phyloP scores from a whole-genome alignment of 2,888 invertebrate species.

The Neuroscelio doddi region DNA sequence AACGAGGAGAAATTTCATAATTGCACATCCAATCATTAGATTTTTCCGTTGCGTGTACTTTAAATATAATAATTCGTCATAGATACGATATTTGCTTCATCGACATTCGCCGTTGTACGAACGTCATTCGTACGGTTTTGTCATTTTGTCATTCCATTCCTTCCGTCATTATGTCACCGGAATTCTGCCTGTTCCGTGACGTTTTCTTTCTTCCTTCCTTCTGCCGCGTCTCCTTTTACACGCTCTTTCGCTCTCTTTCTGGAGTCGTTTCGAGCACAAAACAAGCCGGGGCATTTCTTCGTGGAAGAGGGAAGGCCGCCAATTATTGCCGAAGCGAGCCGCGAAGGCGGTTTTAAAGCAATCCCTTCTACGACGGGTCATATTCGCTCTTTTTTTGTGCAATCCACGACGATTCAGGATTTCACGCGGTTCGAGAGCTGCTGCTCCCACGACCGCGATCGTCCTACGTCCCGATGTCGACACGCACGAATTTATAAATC shows the following conservation, averaged over 20 bases:
- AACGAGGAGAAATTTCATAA: conserved; percentile 12
- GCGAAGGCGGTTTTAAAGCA: conserved; percentile 62
- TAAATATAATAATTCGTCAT: too few species aligned
- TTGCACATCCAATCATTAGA: too few species aligned
- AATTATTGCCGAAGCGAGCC: conserved; percentile 62
- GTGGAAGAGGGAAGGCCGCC: conserved; percentile 69
- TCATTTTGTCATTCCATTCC: conserved; percentile 48
- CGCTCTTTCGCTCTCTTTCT: conserved; percentile 17
- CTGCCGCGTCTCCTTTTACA: neutral
- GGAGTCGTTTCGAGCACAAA: conserved; percentile 46
- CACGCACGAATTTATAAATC: conserved; percentile 11
- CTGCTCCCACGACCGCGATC: conserved; percentile 32
- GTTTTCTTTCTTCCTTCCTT: conserved; percentile 9
- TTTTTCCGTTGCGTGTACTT: too few species aligned
- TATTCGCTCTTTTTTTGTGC: conserved; percentile 56
- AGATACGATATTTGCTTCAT: too few species aligned
- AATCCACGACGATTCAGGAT: conserved; percentile 15
- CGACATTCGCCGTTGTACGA: conserved; percentile 59
- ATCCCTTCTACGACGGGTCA: conserved; percentile 55
- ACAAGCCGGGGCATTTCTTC: conserved; percentile 64
- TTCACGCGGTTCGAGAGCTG: conserved; percentile 25
- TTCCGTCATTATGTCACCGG: conserved; percentile 49
- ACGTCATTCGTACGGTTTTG: conserved; percentile 43
- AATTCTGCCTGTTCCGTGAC: conserved; percentile 24
- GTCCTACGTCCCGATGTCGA: too few species aligned